phyloP scores from a whole-genome alignment of 2,113 vertebrate species.

The Heterotilapia buettikoferi region DNA sequence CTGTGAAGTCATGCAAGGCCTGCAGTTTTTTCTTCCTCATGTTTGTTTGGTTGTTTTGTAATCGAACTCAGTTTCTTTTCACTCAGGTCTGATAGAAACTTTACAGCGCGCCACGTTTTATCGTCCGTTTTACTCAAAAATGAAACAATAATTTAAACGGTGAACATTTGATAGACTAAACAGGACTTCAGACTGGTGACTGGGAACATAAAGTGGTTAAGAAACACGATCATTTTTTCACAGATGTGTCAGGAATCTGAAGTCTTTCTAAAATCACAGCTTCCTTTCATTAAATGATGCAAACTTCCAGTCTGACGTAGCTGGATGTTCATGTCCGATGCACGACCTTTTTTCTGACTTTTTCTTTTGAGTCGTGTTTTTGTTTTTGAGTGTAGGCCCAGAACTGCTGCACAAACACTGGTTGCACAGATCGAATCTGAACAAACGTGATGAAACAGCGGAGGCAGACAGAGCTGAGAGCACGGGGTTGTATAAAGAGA shows the following conservation, averaged over 20 bases:
- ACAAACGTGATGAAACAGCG: neutral
- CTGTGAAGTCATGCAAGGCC: neutral
- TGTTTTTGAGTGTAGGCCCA: neutral
- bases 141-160: neutral
- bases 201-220: neutral
- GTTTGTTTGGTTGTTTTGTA: neutral
- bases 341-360: neutral
- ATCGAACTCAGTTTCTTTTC: neutral
- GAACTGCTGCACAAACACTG: neutral
- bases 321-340: neutral
- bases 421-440: neutral
- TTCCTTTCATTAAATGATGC: too few species aligned
- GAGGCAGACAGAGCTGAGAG: neutral
- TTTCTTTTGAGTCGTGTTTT: neutral
- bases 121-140: neutral
- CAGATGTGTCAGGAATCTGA: neutral
- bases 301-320: neutral
- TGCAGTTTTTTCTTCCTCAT: rapidly evolving
- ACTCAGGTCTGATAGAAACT: neutral
- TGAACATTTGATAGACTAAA: neutral
- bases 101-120: neutral
- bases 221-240: rapidly evolving
- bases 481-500: neutral
- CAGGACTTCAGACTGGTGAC: neutral
- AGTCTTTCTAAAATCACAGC: neutral